Percentiles rank a stretch among this genome's conserved stretches.
Conservation (phyloP, 23 tunicate species). For the Diplosoma virens region DNA sequence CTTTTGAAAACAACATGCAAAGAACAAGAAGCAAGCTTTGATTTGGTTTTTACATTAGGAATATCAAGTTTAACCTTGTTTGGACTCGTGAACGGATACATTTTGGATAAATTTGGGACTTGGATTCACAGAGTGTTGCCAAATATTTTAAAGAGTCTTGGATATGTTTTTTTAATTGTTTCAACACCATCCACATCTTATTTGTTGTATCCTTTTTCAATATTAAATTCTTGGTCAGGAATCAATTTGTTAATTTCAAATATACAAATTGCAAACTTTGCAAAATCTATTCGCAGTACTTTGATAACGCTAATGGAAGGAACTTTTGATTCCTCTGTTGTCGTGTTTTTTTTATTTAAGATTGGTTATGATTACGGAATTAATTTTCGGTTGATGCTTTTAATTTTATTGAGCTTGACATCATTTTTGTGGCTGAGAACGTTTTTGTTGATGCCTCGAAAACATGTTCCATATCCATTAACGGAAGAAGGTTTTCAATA, state of each 20-base stretch:
- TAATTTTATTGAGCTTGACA: constrained; percentile 1
- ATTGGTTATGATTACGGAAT: neutral
- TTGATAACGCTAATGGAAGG: constrained; percentile 22
- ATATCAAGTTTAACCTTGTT: neutral
- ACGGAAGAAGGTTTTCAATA: neutral
- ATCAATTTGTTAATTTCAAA: constrained; percentile 10
- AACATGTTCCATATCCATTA: neutral
- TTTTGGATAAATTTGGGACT: constrained; percentile 32
- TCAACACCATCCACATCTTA: constrained; percentile 34
- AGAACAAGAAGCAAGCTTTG: constrained; percentile 25
- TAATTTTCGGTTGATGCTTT: neutral
- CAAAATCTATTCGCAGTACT: neutral
- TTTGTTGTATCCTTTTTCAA: constrained; percentile 40
- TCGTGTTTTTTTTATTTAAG: constrained; percentile 27
- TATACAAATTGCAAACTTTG: constrained; percentile 50
- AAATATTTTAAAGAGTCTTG: constrained; percentile 9
- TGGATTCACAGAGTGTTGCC: constrained; percentile 19
- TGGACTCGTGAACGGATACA: constrained; percentile 4
- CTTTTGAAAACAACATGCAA: too few species aligned
- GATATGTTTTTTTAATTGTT: constrained; percentile 26
- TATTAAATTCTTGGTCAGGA: constrained; percentile 23
- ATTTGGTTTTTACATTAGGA: constrained; percentile 25
- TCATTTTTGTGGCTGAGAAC: constrained; percentile 25
- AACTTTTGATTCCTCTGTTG: constrained; percentile 18
- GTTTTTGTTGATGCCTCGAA: constrained; percentile 28